phyloP scores from a whole-genome alignment of 2,113 vertebrate species.

The Oncorhynchus keta region DNA sequence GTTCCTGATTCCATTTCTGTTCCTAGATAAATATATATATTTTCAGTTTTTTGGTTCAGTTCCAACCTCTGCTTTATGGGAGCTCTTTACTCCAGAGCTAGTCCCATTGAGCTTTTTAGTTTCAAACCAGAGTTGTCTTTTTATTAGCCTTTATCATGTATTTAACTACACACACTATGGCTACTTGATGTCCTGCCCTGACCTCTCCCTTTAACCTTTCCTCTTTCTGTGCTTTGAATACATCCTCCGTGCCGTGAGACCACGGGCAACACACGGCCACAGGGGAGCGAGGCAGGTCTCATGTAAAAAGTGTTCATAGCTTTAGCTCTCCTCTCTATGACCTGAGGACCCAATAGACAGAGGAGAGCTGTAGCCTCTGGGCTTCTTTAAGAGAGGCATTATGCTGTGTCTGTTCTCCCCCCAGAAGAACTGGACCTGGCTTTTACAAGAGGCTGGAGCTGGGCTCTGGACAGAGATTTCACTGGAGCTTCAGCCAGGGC shows the following conservation, averaged over 20 bases:
- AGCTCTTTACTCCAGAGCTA: neutral
- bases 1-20: no score
- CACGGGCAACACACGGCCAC: neutral
- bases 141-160: no score
- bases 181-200: neutral
- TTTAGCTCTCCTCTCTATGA: neutral
- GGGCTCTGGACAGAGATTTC: constrained; percentile 1
- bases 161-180: neutral
- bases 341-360: neutral
- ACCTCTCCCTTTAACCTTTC: neutral
- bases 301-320: neutral
- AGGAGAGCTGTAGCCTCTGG: neutral
- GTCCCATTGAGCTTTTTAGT: neutral
- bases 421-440: neutral
- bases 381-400: no score
- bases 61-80: no score
- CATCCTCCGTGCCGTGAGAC: neutral
- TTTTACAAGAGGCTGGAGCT: constrained; percentile 8
- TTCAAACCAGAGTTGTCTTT: neutral
- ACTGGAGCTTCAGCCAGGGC: neutral
- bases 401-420: neutral
- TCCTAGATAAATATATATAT: no score
- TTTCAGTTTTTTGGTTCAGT: no score
- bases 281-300: neutral
- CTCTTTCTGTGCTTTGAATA: no score